These are phyloP conservation scores for Garrulus glandarius DNA, from an alignment of 2,797 vertebrate genomes.

Conservation along the genomic window DNA sequence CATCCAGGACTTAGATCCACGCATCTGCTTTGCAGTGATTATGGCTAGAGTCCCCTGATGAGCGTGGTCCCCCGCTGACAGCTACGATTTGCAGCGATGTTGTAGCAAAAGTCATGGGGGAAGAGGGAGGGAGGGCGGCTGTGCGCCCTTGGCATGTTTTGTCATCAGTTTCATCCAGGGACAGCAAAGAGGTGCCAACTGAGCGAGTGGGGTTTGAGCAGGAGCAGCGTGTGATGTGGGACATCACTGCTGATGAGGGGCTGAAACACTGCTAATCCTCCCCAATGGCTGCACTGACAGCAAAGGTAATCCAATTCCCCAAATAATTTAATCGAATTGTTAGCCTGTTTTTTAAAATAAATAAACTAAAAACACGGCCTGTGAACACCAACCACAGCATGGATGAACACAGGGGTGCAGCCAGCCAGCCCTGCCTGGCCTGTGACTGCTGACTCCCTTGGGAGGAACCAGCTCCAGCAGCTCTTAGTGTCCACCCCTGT, in stretches of 20 bases:
- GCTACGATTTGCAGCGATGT: background rate
- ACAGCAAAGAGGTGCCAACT: background rate
- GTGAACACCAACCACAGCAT: background rate
- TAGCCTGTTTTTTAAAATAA: background rate
- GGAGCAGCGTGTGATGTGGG: background rate
- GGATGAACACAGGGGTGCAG: background rate
- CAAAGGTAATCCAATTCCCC: background rate
- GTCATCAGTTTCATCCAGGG: background rate
- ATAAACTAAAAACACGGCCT: accelerated
- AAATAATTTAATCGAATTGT: accelerated
- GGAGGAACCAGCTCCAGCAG: background rate
- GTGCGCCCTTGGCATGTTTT: background rate
- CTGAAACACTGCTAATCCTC: background rate
- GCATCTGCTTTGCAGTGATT: background rate
- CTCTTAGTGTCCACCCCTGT: accelerated
- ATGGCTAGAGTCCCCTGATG: background rate
- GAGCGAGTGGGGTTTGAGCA: background rate
- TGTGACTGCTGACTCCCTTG: background rate
- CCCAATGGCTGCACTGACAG: accelerated
- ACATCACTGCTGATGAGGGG: background rate
- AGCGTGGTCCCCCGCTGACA: background rate
- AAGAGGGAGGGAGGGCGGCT: background rate
- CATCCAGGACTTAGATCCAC: background rate
- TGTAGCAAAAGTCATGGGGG: background rate
- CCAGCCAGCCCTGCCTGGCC: background rate